Evolutionary conservation across 2,888 invertebrate genomes (phyloP).

Genomic region (Hemaris fuciformis): DNA sequence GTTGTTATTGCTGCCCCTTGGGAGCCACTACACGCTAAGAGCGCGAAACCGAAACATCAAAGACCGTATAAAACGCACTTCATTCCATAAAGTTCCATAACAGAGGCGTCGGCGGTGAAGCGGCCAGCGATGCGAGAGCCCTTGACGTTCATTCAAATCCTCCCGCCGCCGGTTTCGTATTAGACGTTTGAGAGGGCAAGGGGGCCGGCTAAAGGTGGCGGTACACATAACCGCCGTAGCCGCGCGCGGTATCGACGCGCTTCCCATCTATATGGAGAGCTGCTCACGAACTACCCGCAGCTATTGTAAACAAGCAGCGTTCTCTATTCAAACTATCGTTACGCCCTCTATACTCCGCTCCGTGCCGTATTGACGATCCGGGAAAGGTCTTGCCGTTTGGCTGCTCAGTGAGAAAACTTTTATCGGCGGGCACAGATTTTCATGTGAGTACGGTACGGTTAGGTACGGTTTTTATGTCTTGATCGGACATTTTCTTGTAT

Average conservation of each 20-base stretch:
- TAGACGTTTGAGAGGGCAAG: conserved; percentile 31
- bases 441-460: conserved; percentile 40
- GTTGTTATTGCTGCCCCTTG: conserved; percentile 65
- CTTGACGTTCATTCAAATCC: conserved; percentile 44
- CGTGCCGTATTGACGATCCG: conserved; percentile 61
- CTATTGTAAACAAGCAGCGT: conserved; percentile 76
- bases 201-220: conserved; percentile 52
- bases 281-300: conserved; percentile 76
- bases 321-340: conserved; percentile 74
- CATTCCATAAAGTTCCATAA: conserved; percentile 74
- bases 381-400: conserved; percentile 56
- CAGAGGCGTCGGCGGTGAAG: conserved; percentile 56
- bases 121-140: conserved; percentile 54
- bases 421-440: conserved; percentile 53
- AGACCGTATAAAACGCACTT: conserved; percentile 74
- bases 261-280: conserved; percentile 74
- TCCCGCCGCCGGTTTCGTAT: conserved; percentile 28
- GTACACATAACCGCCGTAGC: conserved; percentile 56
- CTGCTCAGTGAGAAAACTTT: conserved; percentile 48
- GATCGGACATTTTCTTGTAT: conserved; percentile 25
- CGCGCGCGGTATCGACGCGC: conserved; percentile 66
- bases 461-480: conserved; percentile 39
- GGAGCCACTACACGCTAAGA: conserved; percentile 67
- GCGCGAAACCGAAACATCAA: conserved; percentile 73
- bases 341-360: conserved; percentile 64